Evolutionary conservation across 2,888 invertebrate species (phyloP), one percentile per base, ranked within the genome.

Genomic region (Aromia moschata): DNA sequence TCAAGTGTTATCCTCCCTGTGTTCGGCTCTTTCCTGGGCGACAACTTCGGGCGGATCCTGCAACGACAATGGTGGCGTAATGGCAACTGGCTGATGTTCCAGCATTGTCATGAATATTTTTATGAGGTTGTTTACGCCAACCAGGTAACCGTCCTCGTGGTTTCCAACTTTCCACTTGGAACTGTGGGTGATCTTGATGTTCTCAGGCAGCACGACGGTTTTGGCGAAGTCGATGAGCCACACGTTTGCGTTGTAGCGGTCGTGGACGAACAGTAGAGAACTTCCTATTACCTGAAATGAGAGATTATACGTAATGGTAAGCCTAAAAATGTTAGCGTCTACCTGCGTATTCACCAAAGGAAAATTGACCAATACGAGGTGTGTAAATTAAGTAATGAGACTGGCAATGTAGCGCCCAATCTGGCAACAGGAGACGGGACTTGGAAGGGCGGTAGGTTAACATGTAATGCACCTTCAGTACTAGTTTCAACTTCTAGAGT

Each of bases 181-280:
- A 62, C 87, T 87, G 80, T 97, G 97, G 73, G 89, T 87, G 58
- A 96, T 92, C 33, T 79, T 83, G 60, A 90, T 82, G 62, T 89
- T 86, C 0, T 87, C 85, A 0, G 95, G 93, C 31, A 97, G 84
- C 10, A 89, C 87, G 41, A 94, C 86, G 0, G 96, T 96, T 83
- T 98, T 98, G 44, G 98, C 97, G 78, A 98, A 98, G 82, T 98
- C 98, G 68, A 98, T 98, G 84, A 98, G 87, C 98, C 98, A 98
- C 10, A 96, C 89, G 62, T 93, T 93, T 18, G 96, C 94, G 77
- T 89, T 91, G 67, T 87, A 86, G 55, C 89, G 86, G 80, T 98
- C 97, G 83, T 96, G 97, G 52, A 98, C 95, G 79, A 98, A 94
- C 56, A 98, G 86, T 58, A 98, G 83, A 16, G 96, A 96, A 80